phyloP scores from a whole-genome alignment of 2,888 invertebrate species.

The Eristalinus sepulchralis region DNA sequence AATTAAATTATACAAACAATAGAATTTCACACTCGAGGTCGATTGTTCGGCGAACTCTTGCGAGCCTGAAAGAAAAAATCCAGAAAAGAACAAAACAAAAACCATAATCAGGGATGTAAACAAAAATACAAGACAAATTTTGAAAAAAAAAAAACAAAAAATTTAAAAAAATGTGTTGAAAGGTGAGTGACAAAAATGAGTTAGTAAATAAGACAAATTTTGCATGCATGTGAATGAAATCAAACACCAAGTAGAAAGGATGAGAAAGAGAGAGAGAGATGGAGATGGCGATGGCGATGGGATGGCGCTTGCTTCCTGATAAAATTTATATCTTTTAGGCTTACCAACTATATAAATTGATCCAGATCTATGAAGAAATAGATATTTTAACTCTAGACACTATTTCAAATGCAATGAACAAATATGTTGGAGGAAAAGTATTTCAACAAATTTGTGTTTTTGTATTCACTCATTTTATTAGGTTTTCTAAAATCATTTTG shows the following conservation, averaged over 20 bases:
- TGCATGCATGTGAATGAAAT: not conserved
- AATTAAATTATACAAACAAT: conserved; percentile 15
- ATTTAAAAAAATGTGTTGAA: conserved; percentile 26
- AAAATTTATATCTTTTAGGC: not conserved
- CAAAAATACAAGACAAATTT: conserved; percentile 56
- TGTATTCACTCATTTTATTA: not conserved
- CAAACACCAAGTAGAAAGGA: not conserved
- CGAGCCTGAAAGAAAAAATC: conserved; percentile 65
- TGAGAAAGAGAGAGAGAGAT: not conserved
- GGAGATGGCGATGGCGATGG: not conserved
- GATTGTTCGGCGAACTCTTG: conserved; percentile 39
- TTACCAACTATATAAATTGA: not conserved
- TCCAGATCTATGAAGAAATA: not conserved
- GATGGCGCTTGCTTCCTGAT: not conserved
- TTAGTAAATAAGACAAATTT: not conserved
- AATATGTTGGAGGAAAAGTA: not conserved
- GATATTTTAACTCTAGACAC: not conserved
- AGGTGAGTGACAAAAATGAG: not conserved
- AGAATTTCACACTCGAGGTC: conserved; percentile 18
- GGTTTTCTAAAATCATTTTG: not conserved
- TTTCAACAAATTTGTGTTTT: not conserved
- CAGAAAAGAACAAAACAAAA: conserved; percentile 42
- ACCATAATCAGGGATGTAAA: conserved; percentile 61
- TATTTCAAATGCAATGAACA: not conserved
- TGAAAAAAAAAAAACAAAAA: conserved; percentile 41